Percentiles rank a stretch among this genome's conserved stretches.
Evolutionary conservation across 2,888 invertebrate species (phyloP).

Genomic region (Dendrolimus pini): DNA sequence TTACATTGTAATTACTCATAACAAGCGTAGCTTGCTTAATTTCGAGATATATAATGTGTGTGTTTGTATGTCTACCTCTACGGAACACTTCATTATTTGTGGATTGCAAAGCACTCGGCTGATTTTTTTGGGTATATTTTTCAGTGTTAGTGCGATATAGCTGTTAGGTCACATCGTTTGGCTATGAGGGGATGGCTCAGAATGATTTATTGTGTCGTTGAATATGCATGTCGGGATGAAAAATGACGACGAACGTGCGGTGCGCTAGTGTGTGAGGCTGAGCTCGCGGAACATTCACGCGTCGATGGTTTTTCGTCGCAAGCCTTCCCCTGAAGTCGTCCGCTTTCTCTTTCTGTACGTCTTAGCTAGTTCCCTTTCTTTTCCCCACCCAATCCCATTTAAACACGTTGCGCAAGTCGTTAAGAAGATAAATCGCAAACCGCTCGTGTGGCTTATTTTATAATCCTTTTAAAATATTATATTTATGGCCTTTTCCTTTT

Average conservation of each 20-base stretch:
- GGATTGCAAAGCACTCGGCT: too few relatives aligned
- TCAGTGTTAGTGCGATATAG: conserved; percentile 51
- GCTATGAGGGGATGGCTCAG: conserved; percentile 49
- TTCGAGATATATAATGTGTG: too few relatives aligned
- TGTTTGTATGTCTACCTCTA: too few relatives aligned
- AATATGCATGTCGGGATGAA: conserved; percentile 75
- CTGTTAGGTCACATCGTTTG: conserved; percentile 62
- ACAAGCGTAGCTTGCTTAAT: too few relatives aligned
- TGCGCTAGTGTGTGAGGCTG: conserved; percentile 35
- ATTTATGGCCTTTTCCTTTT: too few relatives aligned
- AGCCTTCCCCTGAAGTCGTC: conserved; percentile 8
- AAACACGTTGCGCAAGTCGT: conserved; percentile 47
- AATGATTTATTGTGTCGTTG: conserved; percentile 72
- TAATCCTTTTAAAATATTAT: conserved; percentile 55
- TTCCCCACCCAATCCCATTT: conserved; percentile 37
- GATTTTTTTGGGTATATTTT: conserved; percentile 47
- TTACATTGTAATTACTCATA: too few relatives aligned
- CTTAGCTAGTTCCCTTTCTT: conserved; percentile 10
- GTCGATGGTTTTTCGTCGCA: neutral
- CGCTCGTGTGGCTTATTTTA: conserved; percentile 35
- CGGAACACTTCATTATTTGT: too few relatives aligned
- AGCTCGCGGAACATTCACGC: neutral
- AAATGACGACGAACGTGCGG: conserved; percentile 63
- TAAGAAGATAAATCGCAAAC: conserved; percentile 64
- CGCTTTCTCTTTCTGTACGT: conserved; percentile 13